phyloP scores from a whole-genome alignment of 2,888 invertebrate genomes.

The Patella depressa region DNA sequence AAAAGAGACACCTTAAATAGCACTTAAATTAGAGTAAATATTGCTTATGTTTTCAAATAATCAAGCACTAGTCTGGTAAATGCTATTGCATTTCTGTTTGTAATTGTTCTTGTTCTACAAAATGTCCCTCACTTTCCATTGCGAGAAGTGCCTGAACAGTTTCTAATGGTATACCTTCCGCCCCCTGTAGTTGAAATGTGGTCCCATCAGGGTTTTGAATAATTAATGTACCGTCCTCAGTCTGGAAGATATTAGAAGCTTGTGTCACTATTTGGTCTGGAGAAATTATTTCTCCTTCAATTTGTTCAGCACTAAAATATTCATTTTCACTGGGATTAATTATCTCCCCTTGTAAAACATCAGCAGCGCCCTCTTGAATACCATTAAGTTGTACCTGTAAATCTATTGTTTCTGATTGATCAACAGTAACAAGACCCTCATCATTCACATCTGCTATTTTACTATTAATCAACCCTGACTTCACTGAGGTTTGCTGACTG shows the following conservation, averaged over 20 bases:
- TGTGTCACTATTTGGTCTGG: conserved; percentile 32
- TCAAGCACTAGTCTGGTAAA: background rate
- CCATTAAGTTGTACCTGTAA: background rate
- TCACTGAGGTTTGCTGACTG: background rate
- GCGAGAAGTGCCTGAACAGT: conserved; percentile 69
- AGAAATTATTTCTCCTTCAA: conserved; percentile 30
- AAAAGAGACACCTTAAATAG: background rate
- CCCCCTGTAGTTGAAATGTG: conserved; percentile 65
- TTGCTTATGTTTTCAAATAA: background rate
- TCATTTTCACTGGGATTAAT: background rate
- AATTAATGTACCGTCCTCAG: conserved; percentile 63
- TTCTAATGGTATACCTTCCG: conserved; percentile 65
- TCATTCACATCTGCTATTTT: conserved; percentile 14
- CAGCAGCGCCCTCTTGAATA: no score
- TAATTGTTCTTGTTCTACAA: conserved; percentile 37
- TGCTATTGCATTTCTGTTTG: conserved; percentile 32
- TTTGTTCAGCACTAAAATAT: conserved; percentile 21
- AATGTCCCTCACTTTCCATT: conserved; percentile 53
- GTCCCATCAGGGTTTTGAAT: conserved; percentile 67
- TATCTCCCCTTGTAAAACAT: conserved; percentile 1
- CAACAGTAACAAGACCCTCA: conserved; percentile 24
- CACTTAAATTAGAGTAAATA: background rate
- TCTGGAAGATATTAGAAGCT: conserved; percentile 59
- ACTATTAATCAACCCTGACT: background rate
- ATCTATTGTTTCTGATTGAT: conserved; percentile 12